Evolutionary conservation across 2,797 vertebrate genomes (phyloP).

Genomic region (Delichon dasypus): DNA sequence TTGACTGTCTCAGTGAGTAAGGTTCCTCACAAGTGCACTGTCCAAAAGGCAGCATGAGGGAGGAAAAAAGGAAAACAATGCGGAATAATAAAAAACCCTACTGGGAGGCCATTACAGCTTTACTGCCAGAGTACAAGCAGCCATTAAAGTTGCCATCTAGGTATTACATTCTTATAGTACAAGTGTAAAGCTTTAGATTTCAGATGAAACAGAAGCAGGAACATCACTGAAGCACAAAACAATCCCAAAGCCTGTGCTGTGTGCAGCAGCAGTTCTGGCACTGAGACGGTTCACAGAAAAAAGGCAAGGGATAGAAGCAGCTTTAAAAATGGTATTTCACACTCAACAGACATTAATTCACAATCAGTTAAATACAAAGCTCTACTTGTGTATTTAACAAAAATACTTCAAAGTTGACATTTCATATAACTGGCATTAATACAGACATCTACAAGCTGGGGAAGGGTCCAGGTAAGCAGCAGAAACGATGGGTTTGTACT

Average conservation of each 20-base stretch:
- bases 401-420: constrained; percentile 2
- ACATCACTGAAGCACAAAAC: neutral
- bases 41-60: neutral
- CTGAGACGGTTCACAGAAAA: neutral
- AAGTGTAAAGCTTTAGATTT: neutral
- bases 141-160: neutral
- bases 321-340: constrained; percentile 20
- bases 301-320: neutral
- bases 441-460: neutral
- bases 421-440: neutral
- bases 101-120: constrained; percentile 15
- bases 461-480: neutral
- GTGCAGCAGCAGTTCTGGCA: neutral
- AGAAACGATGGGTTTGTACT: neutral
- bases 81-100: neutral
- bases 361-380: constrained; percentile 54
- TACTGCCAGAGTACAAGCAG: constrained; percentile 39
- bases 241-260: neutral
- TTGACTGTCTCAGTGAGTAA: neutral
- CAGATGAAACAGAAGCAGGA: neutral
- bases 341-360: constrained; percentile 5
- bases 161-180: neutral
- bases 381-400: constrained; percentile 58
- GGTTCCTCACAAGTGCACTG: neutral
- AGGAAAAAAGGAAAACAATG: neutral